Conservation (phyloP, 1,140 invertebrate genomes). For the Melanaphis sacchari region DNA sequence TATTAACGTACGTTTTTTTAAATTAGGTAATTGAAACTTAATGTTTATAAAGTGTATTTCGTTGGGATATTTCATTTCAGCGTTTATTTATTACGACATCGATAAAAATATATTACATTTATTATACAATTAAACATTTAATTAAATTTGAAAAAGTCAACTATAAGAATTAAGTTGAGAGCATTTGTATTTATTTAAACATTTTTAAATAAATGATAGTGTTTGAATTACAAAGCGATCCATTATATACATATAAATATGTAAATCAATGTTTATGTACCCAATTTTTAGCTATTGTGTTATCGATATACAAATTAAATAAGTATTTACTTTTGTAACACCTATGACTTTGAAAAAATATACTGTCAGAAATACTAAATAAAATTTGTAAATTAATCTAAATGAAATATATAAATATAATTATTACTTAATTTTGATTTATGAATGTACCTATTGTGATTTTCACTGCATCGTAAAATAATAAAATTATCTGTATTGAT, state of each 20-base stretch:
- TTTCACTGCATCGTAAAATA: neutral
- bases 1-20: neutral
- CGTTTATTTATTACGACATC: neutral
- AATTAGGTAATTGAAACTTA: neutral
- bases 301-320: too few species aligned
- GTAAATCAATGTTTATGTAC: neutral
- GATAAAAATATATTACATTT: neutral
- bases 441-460: too few species aligned
- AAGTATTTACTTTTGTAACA: too few species aligned
- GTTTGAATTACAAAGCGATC: neutral
- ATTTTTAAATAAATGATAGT: neutral
- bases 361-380: too few species aligned
- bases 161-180: neutral
- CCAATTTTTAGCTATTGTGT: neutral
- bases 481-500: neutral
- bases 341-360: too few species aligned
- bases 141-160: neutral
- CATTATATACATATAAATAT: too few species aligned
- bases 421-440: too few species aligned
- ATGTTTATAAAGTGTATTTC: neutral
- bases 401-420: too few species aligned
- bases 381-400: too few species aligned
- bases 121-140: neutral
- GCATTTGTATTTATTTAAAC: neutral
- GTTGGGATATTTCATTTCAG: neutral